Conservation (phyloP, 2,888 invertebrate species). For the Mimachlamys varia region DNA sequence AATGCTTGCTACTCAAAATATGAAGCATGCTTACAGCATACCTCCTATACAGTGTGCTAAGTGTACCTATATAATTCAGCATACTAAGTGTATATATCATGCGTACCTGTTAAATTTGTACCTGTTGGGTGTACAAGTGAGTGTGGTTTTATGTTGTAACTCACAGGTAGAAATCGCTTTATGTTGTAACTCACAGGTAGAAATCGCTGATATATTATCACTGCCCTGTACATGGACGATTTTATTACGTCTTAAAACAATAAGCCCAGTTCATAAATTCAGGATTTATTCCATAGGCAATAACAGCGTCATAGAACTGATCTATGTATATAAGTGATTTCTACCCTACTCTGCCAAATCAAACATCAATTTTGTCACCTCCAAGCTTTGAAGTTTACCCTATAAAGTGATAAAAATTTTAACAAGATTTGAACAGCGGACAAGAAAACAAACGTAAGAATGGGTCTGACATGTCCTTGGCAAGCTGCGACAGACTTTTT, state of each 20-base stretch:
- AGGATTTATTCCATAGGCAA: not conserved
- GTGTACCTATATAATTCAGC: no score
- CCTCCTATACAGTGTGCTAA: no score
- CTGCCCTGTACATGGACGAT: not conserved
- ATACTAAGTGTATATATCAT: no score
- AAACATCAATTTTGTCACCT: conserved; percentile 29
- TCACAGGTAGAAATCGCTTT: not conserved
- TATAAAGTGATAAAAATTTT: not conserved
- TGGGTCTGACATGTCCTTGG: not conserved
- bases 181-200: not conserved
- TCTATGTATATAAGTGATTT: not conserved
- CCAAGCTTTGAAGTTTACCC: not conserved
- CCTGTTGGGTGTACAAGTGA: not conserved
- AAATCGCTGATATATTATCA: not conserved
- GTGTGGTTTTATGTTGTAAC: no score
- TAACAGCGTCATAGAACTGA: not conserved
- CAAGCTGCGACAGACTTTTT: not conserved
- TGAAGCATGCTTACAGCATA: no score
- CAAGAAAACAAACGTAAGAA: not conserved
- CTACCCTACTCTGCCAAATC: conserved; percentile 19
- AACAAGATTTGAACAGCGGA: conserved; percentile 20
- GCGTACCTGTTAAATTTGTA: no score
- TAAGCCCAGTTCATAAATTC: not conserved
- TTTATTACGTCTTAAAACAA: conserved; percentile 33
- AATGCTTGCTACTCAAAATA: no score